These are phyloP conservation scores for Ladona fulva DNA, from an alignment of 1,140 invertebrate species.

Conservation along the genomic window DNA sequence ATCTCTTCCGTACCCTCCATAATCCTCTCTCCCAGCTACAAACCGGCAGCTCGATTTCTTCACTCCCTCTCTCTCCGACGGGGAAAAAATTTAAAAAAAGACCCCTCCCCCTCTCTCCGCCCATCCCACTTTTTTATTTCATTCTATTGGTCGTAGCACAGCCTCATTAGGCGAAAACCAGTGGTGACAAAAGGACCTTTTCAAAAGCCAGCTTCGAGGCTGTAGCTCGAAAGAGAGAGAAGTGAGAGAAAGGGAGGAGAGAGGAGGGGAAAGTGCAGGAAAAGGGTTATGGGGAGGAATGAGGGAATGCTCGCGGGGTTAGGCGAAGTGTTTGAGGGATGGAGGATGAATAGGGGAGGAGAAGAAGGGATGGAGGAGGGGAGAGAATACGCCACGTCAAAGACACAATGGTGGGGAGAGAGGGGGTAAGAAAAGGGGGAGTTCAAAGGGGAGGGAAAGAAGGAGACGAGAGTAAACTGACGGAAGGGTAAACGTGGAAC, in stretches of 20 bases:
- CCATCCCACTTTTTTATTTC: neutral
- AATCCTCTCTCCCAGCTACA: neutral
- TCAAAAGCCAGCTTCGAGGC: neutral
- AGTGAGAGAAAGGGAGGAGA: neutral
- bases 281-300: neutral
- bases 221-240: neutral
- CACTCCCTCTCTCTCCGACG: neutral
- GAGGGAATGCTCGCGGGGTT: neutral
- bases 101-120: neutral
- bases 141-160: neutral
- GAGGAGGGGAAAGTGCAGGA: neutral
- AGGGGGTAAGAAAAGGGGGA: neutral
- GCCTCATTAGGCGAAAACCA: constrained; percentile 7
- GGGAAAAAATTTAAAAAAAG: neutral
- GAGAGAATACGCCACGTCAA: neutral
- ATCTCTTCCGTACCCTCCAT: neutral
- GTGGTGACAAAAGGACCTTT: constrained; percentile 8
- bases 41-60: neutral
- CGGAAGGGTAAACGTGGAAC: neutral
- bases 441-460: neutral
- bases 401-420: neutral
- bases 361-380: neutral
- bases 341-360: neutral
- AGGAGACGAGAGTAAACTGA: neutral
- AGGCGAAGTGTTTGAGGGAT: neutral